Conservation (phyloP, 2,113 vertebrate genomes). For the Coptodon rendalli region DNA sequence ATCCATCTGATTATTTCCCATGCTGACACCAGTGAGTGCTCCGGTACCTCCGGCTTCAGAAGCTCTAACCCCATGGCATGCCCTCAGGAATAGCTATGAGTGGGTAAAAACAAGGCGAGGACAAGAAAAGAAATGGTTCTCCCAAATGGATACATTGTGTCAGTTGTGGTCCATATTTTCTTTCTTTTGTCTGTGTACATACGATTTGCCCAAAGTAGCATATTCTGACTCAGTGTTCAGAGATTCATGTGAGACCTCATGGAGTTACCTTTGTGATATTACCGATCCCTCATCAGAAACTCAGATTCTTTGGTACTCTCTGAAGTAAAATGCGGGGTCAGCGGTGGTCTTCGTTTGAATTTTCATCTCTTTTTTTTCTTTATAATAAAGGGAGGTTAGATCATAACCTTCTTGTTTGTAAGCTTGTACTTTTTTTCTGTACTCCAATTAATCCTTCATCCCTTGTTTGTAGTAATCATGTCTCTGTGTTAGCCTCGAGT, state of each 20-base stretch:
- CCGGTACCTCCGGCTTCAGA: conserved; percentile 1
- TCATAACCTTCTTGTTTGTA: not conserved
- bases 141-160: conserved; percentile 5
- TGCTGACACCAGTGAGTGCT: not conserved
- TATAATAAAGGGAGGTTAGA: not conserved
- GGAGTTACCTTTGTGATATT: conserved; percentile 18
- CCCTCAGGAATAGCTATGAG: conserved; percentile 13
- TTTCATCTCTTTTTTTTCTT: conserved; percentile 5
- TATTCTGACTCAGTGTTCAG: conserved; percentile 18
- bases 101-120: not conserved
- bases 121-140: not conserved
- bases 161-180: conserved; percentile 28
- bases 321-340: conserved; percentile 18
- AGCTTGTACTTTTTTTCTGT: not conserved
- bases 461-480: conserved; percentile 43
- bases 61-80: not conserved
- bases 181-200: conserved; percentile 26
- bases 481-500: conserved; percentile 39
- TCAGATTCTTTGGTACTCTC: conserved; percentile 10
- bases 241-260: conserved; percentile 15
- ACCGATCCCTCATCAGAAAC: conserved; percentile 19
- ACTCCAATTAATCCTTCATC: conserved; percentile 13
- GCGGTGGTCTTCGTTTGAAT: not conserved
- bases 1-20: conserved; percentile 17
- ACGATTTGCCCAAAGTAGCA: conserved; percentile 19